phyloP scores from a whole-genome alignment of 2,888 invertebrate genomes.

The Oeneis ivallda region DNA sequence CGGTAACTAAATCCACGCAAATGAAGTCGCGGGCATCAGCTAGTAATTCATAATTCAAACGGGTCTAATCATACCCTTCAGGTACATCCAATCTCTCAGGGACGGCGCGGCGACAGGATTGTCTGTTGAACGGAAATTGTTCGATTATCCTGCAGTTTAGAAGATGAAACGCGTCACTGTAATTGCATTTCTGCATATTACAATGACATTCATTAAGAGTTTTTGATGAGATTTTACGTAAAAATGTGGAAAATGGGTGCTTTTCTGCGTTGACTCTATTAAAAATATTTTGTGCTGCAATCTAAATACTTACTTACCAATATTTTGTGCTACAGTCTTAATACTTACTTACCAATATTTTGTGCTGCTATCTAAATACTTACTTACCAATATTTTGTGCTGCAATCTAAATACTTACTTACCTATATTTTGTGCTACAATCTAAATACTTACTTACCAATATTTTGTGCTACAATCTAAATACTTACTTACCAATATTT shows the following conservation, averaged over 20 bases:
- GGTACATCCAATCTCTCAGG: conserved; percentile 55
- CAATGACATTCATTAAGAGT: not conserved
- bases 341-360: too few relatives aligned
- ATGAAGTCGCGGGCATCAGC: too few relatives aligned
- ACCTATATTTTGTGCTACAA: too few relatives aligned
- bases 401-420: too few relatives aligned
- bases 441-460: too few relatives aligned
- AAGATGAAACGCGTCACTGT: conserved; percentile 15
- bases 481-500: too few relatives aligned
- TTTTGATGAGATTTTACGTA: not conserved
- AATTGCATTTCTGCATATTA: conserved; percentile 22
- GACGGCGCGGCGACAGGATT: conserved; percentile 51
- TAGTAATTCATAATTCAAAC: conserved; percentile 41
- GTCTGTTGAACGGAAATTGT: conserved; percentile 53
- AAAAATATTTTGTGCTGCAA: not conserved
- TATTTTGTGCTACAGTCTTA: too few relatives aligned
- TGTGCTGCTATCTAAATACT: too few relatives aligned
- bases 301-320: too few relatives aligned
- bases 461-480: too few relatives aligned
- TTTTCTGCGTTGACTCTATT: not conserved
- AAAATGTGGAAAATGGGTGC: not conserved
- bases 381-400: too few relatives aligned
- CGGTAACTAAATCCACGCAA: too few relatives aligned
- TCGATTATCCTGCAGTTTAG: conserved; percentile 53
- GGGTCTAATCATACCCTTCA: conserved; percentile 43